Base-by-base conservation (phyloP, 2,888 invertebrate genomes). In the Cataglyphis cursor region DNA sequence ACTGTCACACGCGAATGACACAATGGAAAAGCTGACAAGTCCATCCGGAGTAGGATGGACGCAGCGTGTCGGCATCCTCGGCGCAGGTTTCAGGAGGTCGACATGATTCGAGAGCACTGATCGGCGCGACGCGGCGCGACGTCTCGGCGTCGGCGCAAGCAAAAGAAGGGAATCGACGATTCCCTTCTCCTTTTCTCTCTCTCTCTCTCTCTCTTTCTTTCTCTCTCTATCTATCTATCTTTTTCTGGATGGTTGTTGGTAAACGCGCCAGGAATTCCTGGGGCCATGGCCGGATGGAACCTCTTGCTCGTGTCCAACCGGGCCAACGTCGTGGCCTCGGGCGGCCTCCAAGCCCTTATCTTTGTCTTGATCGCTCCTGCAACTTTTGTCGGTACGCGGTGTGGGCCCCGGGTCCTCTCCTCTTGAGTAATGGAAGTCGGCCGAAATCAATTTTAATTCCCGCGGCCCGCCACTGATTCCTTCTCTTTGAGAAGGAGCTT, bases 371-470 rank as follows among this genome's bases (percentile, higher is more conserved):
- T 93, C 93, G 90, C 87, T 90, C 90, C 88, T 82, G 84, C 89
- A 91, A 93, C 92, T 92, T 93, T 91, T 93, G 92, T 92, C 92
- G 92, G 93, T 92, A 89, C 91, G 88, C 90, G 70, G 91, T 92
- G 61, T n/a, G 61, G 4, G 91, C 91, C 85, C 86, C 81, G 89
- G 89, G 87, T 90, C 88, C 91, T 87, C 92, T 89, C 87, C 70
- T 59, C 89, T 93, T 93, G 93, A 93, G 93, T 93, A 93, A 93
- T 93, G 93, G 92, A 93, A 93, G 90, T 92, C 91, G 90, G 90
- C 91, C 92, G 93, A 93, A 93, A 93, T 93, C 93, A 93, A 93
- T 93, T 93, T 91, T 92, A 91, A 92, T 92, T 92, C 91, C 92
- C 90, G 88, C 89, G 90, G 88, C 88, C 86, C 85, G 85, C 86